Evolutionary conservation across 53 echinoderm and acorn worm genomes (phyloP), one percentile per base, ranked within the genome.

Genomic region (Luidia sarsii): DNA sequence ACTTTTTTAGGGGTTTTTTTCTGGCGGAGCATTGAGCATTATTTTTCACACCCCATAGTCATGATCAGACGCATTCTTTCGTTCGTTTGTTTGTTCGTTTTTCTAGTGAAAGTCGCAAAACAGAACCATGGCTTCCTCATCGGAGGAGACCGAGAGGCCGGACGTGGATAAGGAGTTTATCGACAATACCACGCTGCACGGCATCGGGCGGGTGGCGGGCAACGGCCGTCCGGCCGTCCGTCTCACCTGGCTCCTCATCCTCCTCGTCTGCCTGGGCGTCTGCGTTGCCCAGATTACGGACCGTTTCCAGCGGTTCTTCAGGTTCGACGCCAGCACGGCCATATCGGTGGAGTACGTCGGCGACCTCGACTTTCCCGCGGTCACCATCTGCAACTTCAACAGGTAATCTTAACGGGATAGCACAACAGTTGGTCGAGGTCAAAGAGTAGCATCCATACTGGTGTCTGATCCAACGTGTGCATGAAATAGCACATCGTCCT

Each of bases 81-180:
- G n/a, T n/a, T n/a, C n/a, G n/a, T n/a, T n/a, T n/a, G n/a, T n/a
- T n/a, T n/a, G n/a, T n/a, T n/a, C n/a, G n/a, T n/a, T n/a, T n/a
- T n/a, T n/a, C n/a, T n/a, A n/a, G n/a, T n/a, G n/a, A n/a, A n/a
- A n/a, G n/a, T n/a, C n/a, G n/a, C n/a, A n/a, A n/a, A n/a, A n/a
- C n/a, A n/a, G n/a, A n/a, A n/a, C n/a, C n/a, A n/a, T n/a, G n/a
- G n/a, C n/a, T n/a, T n/a, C n/a, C n/a, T n/a, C n/a, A n/a, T n/a
- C n/a, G n/a, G n/a, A n/a, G n/a, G n/a, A n/a, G 30, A 2, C 29
- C 59, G 8, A 10, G 14, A 9, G 32, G 59, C n/a, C 32, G 27
- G 68, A 28, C 48, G 28, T 82, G 24, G 82, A 82, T 50, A 18
- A 56, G 21, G 68, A 82, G 34, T 82, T 82, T 27, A 56, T 50